Percentiles rank a stretch among this genome's conserved stretches.
These are phyloP conservation scores for Serranus cabrilla DNA, from an alignment of 2,797 vertebrate genomes.

Conservation along the genomic window DNA sequence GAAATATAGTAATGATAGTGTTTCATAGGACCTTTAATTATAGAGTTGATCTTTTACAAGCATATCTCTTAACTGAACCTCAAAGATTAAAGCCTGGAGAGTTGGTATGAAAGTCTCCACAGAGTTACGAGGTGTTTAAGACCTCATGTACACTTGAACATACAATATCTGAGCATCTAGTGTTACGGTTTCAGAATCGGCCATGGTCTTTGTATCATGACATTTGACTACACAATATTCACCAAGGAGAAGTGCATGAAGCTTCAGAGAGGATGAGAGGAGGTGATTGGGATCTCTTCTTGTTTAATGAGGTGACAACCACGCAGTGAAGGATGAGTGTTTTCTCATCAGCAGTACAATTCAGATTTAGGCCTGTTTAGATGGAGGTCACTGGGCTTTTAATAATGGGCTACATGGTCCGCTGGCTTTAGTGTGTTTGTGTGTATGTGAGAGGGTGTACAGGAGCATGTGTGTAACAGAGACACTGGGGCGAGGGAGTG, in stretches of 20 bases:
- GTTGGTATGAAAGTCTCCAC: no score
- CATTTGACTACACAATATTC: conserved; percentile 38
- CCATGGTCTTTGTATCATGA: neutral
- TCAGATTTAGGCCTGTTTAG: conserved; percentile 63
- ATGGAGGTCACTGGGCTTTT: conserved; percentile 69
- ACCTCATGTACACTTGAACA: no score
- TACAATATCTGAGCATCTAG: neutral
- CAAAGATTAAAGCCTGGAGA: no score
- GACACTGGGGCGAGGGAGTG: neutral
- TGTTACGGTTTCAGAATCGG: neutral
- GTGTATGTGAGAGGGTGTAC: neutral
- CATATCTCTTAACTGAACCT: no score
- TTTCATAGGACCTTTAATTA: no score
- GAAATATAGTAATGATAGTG: neutral
- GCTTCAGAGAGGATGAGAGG: conserved; percentile 34
- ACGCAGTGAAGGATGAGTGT: conserved; percentile 65
- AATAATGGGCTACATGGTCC: conserved; percentile 65
- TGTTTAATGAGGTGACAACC: conserved; percentile 68
- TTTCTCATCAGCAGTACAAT: conserved; percentile 71
- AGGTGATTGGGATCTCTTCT: conserved; percentile 55
- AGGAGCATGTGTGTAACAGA: conserved; percentile 5
- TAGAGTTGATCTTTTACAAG: no score
- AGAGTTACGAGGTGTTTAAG: no score
- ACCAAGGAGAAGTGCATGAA: conserved; percentile 12
- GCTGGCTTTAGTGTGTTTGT: conserved; percentile 36